These are phyloP conservation scores for Aricia agestis DNA, from an alignment of 1,140 invertebrate genomes.

Conservation along the genomic window DNA sequence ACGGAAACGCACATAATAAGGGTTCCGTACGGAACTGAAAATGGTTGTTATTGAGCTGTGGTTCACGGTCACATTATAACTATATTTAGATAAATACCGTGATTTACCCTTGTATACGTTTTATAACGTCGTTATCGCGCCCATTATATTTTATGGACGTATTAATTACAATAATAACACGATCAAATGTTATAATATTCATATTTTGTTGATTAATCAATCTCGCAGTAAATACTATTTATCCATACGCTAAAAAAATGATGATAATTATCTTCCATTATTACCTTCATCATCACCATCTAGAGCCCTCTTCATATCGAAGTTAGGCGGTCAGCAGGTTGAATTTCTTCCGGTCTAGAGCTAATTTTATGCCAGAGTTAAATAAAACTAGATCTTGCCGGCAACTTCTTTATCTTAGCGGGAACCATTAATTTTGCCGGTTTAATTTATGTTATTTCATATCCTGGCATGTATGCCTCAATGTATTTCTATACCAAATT, in stretches of 20 bases:
- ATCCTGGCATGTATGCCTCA: too few species aligned
- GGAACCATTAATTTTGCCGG: too few species aligned
- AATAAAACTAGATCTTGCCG: too few species aligned
- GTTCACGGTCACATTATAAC: not conserved
- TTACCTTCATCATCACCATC: not conserved
- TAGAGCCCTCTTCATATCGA: too few species aligned
- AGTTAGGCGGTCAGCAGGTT: too few species aligned
- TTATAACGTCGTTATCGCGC: not conserved
- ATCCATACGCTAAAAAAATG: not conserved
- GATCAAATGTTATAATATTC: not conserved
- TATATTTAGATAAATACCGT: slow-evolving; percentile 7
- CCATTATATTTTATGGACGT: slow-evolving; percentile 1
- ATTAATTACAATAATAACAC: slow-evolving; percentile 5
- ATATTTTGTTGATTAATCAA: not conserved
- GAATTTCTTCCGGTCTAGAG: too few species aligned
- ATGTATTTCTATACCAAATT: too few species aligned
- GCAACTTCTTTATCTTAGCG: too few species aligned
- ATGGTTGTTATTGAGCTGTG: not conserved
- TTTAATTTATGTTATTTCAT: too few species aligned
- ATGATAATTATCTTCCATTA: not conserved
- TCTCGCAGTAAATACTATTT: slow-evolving; percentile 10
- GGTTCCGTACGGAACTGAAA: too few species aligned
- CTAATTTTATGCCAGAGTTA: too few species aligned
- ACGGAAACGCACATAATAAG: too few species aligned
- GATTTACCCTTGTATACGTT: slow-evolving; percentile 4